A percentile compares a stretch with the other conserved stretches of the same genome.
These are phyloP conservation scores for Dynastes maya DNA, from an alignment of 2,888 invertebrate genomes.

Conservation along the genomic window DNA sequence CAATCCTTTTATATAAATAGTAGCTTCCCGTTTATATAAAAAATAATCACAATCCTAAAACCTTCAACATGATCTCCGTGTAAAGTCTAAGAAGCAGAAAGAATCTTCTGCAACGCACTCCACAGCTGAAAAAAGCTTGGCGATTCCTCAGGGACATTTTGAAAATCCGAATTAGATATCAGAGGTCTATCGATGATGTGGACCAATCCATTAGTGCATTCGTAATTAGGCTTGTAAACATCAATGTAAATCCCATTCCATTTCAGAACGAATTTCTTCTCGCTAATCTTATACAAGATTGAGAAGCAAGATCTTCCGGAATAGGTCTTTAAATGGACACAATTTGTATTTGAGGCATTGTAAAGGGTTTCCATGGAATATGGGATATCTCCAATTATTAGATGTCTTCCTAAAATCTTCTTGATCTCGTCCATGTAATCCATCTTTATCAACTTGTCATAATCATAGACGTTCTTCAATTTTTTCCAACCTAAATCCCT, in stretches of 20 bases:
- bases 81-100: constrained; percentile 2
- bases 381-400: constrained; percentile 82
- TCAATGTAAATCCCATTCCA: constrained; percentile 86
- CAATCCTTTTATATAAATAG: no score
- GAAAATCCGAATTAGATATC: constrained; percentile 79
- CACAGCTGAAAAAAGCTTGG: constrained; percentile 43
- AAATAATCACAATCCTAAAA: no score
- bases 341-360: constrained; percentile 72
- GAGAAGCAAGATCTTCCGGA: constrained; percentile 49
- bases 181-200: constrained; percentile 93
- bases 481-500: constrained; percentile 89
- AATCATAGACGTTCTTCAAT: constrained; percentile 52
- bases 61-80: background rate
- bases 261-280: constrained; percentile 73
- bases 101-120: constrained; percentile 39
- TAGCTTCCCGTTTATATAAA: no score
- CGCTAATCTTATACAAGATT: background rate
- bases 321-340: constrained; percentile 51
- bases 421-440: constrained; percentile 82
- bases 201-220: constrained; percentile 95
- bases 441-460: constrained; percentile 75
- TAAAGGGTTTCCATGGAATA: constrained; percentile 83
- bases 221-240: constrained; percentile 90
- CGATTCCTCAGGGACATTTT: constrained; percentile 22
- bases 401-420: constrained; percentile 86